These are phyloP conservation scores for Phyllostomus discolor DNA, from an alignment of 2,113 vertebrate species.

Conservation along the genomic window DNA sequence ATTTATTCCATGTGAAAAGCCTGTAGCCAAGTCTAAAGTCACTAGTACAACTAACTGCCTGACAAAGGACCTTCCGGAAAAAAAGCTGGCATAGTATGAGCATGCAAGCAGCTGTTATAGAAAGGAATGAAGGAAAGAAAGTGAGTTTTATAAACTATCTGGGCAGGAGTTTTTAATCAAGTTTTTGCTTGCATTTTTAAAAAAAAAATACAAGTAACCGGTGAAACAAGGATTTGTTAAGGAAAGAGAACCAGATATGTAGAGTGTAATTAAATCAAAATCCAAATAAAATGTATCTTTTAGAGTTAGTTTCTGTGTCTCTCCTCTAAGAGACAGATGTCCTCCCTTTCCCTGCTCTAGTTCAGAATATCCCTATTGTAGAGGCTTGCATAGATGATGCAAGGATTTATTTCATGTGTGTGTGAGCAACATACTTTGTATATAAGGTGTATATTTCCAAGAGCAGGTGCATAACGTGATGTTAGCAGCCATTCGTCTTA, in stretches of 20 bases:
- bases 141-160: not conserved
- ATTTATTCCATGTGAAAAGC: constrained; percentile 42
- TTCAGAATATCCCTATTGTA: not conserved
- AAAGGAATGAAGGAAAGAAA: constrained; percentile 19
- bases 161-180: constrained; percentile 1
- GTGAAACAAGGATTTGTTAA: not conserved
- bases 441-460: not conserved
- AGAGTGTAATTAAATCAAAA: not conserved
- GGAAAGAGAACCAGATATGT: not conserved
- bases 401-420: not conserved
- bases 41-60: constrained; percentile 3
- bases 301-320: not conserved
- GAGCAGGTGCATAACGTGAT: not conserved
- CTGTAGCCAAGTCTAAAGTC: constrained; percentile 43
- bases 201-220: not conserved
- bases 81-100: not conserved
- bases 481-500: not conserved
- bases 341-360: not conserved
- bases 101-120: not conserved
- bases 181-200: not conserved
- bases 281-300: not conserved
- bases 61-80: constrained; percentile 10
- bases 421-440: not conserved
- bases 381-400: not conserved
- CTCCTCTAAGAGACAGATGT: not conserved